phyloP scores from a whole-genome alignment of 1,140 invertebrate species.

The Aphaenogaster rudis region DNA sequence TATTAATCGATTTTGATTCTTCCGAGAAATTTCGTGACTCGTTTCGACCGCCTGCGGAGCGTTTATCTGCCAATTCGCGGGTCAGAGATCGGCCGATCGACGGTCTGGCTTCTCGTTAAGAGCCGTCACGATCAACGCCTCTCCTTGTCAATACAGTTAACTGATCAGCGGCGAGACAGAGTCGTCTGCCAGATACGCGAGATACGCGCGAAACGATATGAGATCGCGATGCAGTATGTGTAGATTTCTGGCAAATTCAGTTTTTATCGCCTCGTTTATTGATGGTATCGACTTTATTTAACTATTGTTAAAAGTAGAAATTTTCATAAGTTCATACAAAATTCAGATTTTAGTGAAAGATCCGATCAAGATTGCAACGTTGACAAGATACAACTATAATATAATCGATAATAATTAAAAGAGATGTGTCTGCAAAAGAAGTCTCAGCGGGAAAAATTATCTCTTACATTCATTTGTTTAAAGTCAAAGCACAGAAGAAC shows the following conservation, averaged over 20 bases:
- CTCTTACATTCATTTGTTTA: not conserved
- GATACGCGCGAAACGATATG: not conserved
- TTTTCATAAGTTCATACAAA: not conserved
- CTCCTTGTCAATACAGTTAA: conserved; percentile 50
- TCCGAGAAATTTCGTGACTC: conserved; percentile 12
- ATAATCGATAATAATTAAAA: not conserved
- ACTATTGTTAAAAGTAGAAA: not conserved
- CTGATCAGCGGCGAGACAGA: conserved; percentile 44
- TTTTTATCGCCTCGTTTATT: not conserved
- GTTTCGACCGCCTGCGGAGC: not conserved
- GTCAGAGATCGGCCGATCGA: conserved; percentile 60
- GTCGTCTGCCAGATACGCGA: not conserved
- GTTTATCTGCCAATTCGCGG: conserved; percentile 50
- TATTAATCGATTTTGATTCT: conserved; percentile 13
- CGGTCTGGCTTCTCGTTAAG: conserved; percentile 59
- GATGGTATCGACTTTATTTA: not conserved
- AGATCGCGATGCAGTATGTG: not conserved
- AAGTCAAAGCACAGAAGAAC: not conserved
- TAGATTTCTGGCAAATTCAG: not conserved
- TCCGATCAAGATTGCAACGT: not conserved
- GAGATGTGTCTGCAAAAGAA: not conserved
- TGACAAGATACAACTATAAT: not conserved
- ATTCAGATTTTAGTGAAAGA: not conserved
- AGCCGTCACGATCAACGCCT: conserved; percentile 17
- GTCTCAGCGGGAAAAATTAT: not conserved